Evolutionary conservation across 2,113 vertebrate genomes (phyloP), one percentile per base, ranked within the genome.

Genomic region (Agapornis roseicollis): DNA sequence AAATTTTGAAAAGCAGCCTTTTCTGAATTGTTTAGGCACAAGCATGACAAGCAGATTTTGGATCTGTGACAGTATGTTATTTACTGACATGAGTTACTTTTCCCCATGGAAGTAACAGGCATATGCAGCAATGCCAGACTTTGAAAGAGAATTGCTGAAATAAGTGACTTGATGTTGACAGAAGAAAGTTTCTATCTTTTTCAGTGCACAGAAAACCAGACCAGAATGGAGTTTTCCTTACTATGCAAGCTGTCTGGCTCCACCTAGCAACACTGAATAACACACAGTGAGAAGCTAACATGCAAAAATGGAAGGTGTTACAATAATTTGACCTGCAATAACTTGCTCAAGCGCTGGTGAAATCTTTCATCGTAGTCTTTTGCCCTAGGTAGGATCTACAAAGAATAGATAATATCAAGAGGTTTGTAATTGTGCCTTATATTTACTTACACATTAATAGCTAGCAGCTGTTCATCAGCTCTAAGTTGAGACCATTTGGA

Each of bases 351-450:
- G 76, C 55, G 71, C 61, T 47, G 46, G 17, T 39, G 37, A 89
- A 90, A 77, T 49, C 82, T 88, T 71, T 94, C 68, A 37, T 90
- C 56, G 14, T 11, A 58, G 46, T 41, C 22, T 80, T 77, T 94
- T 85, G 68, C 90, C 63, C 2, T 41, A 65, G 85, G 79, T 60
- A 70, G 70, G 42, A 69, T 70, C 58, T 88, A 82, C 63, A 91
- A 93, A 91, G 90, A 89, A 61, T 31, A 93, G 70, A 80, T 88
- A 91, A 28, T 56, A 93, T 77, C 66, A 88, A 66, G 82, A 91
- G 17, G n/a, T 63, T 83, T 82, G 83, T 66, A 65, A 73, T 70
- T 81, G 41, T 87, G 81, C 5, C 50, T 93, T 93, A 77, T 53
- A 90, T 91, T 82, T 85, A 94, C 82, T 90, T 82, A 41, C 28